phyloP scores from a whole-genome alignment of 2,113 vertebrate species.

The Rhizomys pruinosus region DNA sequence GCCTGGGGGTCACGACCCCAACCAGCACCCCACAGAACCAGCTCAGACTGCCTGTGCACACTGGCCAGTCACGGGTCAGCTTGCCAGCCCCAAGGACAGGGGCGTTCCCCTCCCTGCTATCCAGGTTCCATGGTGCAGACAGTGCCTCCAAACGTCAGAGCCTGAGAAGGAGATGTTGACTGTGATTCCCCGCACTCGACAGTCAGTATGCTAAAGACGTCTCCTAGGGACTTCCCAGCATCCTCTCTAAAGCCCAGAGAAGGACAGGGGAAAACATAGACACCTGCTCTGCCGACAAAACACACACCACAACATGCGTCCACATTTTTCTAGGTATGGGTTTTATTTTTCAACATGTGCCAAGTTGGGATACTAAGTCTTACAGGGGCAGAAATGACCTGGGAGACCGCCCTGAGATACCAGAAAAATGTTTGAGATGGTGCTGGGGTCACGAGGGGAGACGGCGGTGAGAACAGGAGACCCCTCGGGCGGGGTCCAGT shows the following conservation, averaged over 20 bases:
- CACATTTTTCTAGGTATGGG: too few species aligned
- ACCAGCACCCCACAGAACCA: background rate
- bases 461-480: background rate
- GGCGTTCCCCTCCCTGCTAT: background rate
- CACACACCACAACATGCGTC: background rate
- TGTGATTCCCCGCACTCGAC: background rate
- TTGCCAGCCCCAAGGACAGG: background rate
- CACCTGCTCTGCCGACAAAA: background rate
- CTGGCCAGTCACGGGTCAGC: background rate
- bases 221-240: background rate
- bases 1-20: too few species aligned
- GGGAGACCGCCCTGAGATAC: background rate
- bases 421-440: background rate
- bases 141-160: too few species aligned
- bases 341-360: background rate
- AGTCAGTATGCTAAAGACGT: background rate
- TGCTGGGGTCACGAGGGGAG: background rate
- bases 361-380: background rate
- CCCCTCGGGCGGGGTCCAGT: background rate
- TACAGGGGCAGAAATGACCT: background rate
- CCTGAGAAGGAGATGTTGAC: fast-evolving
- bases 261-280: background rate
- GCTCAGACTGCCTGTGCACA: background rate
- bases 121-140: background rate
- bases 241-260: background rate